phyloP scores from a whole-genome alignment of 1,140 invertebrate genomes.

The Aphelinus certus region DNA sequence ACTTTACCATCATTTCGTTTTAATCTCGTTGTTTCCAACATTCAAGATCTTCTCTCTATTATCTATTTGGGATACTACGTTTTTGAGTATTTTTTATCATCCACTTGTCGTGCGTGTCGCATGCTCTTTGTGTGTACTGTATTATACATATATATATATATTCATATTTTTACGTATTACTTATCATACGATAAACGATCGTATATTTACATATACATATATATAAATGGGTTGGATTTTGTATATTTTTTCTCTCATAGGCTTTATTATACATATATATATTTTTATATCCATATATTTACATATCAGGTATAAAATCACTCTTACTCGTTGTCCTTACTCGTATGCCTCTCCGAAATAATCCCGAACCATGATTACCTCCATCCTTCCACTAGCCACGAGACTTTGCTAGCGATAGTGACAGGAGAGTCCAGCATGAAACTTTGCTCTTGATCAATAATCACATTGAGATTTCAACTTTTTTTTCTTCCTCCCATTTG shows the following conservation, averaged over 20 bases:
- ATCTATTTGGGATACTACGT: constrained; percentile 61
- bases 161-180: constrained; percentile 45
- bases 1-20: constrained; percentile 37
- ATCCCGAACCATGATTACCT: constrained; percentile 33
- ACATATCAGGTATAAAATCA: constrained; percentile 36
- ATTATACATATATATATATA: constrained; percentile 56
- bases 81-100: constrained; percentile 61
- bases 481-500: no score
- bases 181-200: constrained; percentile 45
- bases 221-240: constrained; percentile 31
- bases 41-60: constrained; percentile 59
- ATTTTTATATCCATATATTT: constrained; percentile 14
- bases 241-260: constrained; percentile 27
- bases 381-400: constrained; percentile 35
- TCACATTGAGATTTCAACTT: not conserved
- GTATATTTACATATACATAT: constrained; percentile 38
- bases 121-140: constrained; percentile 64
- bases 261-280: constrained; percentile 10
- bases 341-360: not conserved
- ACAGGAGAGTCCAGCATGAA: constrained; percentile 65
- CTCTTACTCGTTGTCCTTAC: constrained; percentile 42
- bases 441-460: constrained; percentile 44
- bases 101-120: constrained; percentile 65
- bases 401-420: constrained; percentile 64
- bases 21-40: constrained; percentile 57